These are phyloP conservation scores for Acipenser ruthenus DNA, from an alignment of 2,797 vertebrate genomes.

Conservation along the genomic window DNA sequence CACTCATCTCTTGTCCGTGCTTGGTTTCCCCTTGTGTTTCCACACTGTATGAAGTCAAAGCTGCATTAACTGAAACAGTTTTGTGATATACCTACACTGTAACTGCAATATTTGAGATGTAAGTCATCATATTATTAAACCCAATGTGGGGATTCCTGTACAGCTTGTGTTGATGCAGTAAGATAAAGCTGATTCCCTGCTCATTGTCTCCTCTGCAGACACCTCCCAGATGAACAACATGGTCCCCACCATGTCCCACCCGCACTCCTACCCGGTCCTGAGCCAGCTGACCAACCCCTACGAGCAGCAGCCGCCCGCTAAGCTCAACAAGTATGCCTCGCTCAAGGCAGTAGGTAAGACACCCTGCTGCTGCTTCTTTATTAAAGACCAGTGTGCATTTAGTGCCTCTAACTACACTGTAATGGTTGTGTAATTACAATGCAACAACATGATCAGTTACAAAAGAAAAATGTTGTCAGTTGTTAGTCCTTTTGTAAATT, in stretches of 20 bases:
- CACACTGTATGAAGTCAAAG: too few relatives aligned
- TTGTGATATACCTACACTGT: too few relatives aligned
- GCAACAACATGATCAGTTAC: too few relatives aligned
- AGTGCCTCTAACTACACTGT: background rate
- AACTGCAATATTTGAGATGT: too few relatives aligned
- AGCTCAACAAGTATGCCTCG: constrained; percentile 92
- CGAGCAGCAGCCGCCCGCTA: constrained; percentile 82
- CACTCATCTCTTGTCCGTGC: too few relatives aligned
- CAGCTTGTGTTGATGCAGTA: background rate
- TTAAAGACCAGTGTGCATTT: background rate
- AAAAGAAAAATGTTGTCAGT: too few relatives aligned
- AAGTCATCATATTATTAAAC: too few relatives aligned
- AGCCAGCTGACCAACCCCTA: constrained; percentile 89
- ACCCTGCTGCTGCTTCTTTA: background rate
- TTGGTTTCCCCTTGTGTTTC: too few relatives aligned
- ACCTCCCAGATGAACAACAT: constrained; percentile 82
- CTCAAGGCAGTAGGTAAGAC: constrained; percentile 93
- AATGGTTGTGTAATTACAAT: background rate
- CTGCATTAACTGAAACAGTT: too few relatives aligned
- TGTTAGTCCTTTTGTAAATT: too few relatives aligned
- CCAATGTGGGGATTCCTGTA: background rate
- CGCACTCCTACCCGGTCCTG: constrained; percentile 82
- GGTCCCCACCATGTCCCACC: constrained; percentile 75
- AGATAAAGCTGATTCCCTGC: background rate
- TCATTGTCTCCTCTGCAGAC: constrained; percentile 55